These are phyloP conservation scores for Eupristina koningsbergeri DNA, from an alignment of 1,140 invertebrate species.

Conservation along the genomic window DNA sequence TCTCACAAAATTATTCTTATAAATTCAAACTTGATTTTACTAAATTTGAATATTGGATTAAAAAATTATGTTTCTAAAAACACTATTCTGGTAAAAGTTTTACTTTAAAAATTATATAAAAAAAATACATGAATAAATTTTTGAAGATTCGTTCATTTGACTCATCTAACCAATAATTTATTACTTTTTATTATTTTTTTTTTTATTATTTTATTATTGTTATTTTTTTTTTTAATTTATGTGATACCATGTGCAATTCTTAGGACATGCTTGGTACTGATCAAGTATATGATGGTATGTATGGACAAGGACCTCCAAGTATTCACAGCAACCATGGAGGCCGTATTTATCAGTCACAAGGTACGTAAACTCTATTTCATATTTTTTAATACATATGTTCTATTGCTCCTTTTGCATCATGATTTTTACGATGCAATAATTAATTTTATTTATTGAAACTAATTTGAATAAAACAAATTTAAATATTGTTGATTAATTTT, in stretches of 20 bases:
- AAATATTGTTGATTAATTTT: no score
- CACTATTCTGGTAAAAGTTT: not conserved
- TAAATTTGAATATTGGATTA: not conserved
- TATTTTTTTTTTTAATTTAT: constrained; percentile 57
- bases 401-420: not conserved
- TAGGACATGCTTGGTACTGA: constrained; percentile 94
- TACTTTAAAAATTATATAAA: not conserved
- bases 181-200: not conserved
- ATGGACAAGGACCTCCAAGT: constrained; percentile 87
- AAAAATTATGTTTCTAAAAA: not conserved
- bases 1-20: not conserved
- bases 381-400: not conserved
- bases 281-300: constrained; percentile 93
- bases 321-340: constrained; percentile 84
- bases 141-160: not conserved
- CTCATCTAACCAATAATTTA: not conserved
- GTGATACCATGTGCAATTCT: constrained; percentile 75
- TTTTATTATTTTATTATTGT: not conserved
- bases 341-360: constrained; percentile 85
- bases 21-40: not conserved
- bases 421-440: not conserved
- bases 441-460: no score
- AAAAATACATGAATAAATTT: not conserved
- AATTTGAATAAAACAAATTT: no score
- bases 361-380: constrained; percentile 75